phyloP scores from a whole-genome alignment of 2,888 invertebrate species.

The Thera obeliscata region DNA sequence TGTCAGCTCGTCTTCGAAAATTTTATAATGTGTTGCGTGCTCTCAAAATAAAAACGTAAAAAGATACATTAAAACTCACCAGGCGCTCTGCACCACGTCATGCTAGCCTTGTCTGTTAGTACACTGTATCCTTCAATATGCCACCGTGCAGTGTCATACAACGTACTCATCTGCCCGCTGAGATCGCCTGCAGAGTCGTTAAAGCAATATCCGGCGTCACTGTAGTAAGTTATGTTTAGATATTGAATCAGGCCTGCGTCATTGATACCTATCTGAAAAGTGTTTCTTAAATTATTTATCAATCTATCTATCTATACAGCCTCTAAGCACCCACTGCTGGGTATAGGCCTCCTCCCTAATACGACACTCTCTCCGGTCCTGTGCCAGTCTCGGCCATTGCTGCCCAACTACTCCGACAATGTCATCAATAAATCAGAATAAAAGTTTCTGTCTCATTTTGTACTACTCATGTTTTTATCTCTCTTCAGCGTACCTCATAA shows the following conservation, averaged over 20 bases:
- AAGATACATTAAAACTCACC: slow-evolving; percentile 68
- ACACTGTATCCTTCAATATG: slow-evolving; percentile 76
- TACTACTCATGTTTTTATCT: no score
- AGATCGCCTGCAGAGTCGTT: slow-evolving; percentile 67
- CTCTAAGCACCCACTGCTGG: no score
- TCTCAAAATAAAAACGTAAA: no score
- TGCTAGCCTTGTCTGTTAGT: slow-evolving; percentile 87
- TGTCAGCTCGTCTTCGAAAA: no score
- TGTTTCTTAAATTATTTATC: neutral
- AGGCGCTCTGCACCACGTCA: slow-evolving; percentile 89
- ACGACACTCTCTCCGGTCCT: no score
- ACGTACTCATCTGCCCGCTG: slow-evolving; percentile 59
- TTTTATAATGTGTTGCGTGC: no score
- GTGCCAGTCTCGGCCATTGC: no score
- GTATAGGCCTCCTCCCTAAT: no score
- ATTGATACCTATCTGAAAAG: slow-evolving; percentile 81
- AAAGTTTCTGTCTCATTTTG: no score
- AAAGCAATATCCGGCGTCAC: slow-evolving; percentile 66
- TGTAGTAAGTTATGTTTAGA: slow-evolving; percentile 72
- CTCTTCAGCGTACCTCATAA: slow-evolving; percentile 74
- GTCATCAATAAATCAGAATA: no score
- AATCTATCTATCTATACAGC: no score
- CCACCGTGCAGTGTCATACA: slow-evolving; percentile 83
- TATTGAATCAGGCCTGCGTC: slow-evolving; percentile 83
- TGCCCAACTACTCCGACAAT: no score